Evolutionary conservation across 2,113 vertebrate genomes (phyloP), one percentile per base, ranked within the genome.

Genomic region (Himantopus leucocephalus): DNA sequence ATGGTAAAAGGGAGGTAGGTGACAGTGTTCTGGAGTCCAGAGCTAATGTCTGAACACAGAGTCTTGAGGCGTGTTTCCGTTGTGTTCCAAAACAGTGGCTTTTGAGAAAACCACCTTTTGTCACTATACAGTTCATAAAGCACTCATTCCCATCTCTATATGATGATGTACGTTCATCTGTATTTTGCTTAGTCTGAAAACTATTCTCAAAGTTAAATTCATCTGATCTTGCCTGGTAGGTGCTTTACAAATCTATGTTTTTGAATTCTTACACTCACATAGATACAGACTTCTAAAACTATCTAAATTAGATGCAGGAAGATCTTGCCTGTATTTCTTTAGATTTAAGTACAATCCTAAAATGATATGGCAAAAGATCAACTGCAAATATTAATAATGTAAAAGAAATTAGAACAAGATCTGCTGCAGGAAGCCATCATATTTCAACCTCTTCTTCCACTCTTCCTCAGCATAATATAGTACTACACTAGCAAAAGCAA

Each of bases 141-240:
- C 4, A 22, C 32, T 62, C 7, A 13, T 15, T 75, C 35, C 37
- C 52, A 24, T 19, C n/a, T 62, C 43, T 39, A 0, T 6, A 50
- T 8, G 37, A 43, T 15, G 17, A 41, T 0, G 0, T 50, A 71
- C 6, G 4, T 63, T 66, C 26, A 71, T 27, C 26, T 6, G 3
- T 39, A 75, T 47, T 84, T 77, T 75, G 21, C 27, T 71, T 32
- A 60, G 47, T 78, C 12, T 35, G 14, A 84, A 86, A 75, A 63
- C 15, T 60, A 12, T 43, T 74, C 14, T 41, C 21, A 12, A 74
- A 91, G 22, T 52, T n/a, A 18, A 12, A 18, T 35, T 71, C 27
- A 66, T 12, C 16, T 74, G 22, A 56, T 48, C 39, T 77, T 39
- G 50, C 16, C n/a, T 52, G 30, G 23, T 43, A 87, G 5, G 10